phyloP scores from a whole-genome alignment of 2,113 vertebrate genomes.

The Pseudorhombus dupliciocellatus region DNA sequence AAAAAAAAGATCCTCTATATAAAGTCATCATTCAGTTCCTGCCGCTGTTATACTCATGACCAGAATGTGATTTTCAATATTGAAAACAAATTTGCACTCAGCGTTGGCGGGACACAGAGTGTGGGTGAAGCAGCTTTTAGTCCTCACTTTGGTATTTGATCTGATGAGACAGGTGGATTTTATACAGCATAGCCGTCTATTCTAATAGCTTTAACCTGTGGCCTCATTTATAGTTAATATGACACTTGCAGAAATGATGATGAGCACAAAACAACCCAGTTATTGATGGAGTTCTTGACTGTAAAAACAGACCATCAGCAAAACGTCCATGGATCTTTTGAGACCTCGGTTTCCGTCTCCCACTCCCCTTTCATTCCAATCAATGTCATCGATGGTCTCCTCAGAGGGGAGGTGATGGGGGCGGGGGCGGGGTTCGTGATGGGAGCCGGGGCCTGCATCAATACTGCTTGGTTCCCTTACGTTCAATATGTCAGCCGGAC shows the following conservation, averaged over 20 bases:
- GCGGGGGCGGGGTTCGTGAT: background rate
- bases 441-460: constrained; percentile 8
- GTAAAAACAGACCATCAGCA: constrained; percentile 11
- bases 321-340: constrained; percentile 22
- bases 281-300: constrained; percentile 7
- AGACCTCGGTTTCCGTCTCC: constrained; percentile 38
- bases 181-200: background rate
- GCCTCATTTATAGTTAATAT: constrained; percentile 19
- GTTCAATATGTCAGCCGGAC: constrained; percentile 39
- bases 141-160: background rate
- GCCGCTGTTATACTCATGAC: background rate
- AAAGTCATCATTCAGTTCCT: background rate
- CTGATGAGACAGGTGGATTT: constrained; percentile 5
- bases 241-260: background rate
- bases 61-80: background rate
- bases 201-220: constrained; percentile 6
- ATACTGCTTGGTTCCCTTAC: constrained; percentile 23
- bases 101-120: background rate
- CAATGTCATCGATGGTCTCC: constrained; percentile 40
- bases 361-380: constrained; percentile 12
- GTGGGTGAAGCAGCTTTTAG: background rate
- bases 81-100: background rate
- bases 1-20: background rate
- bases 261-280: constrained; percentile 1
- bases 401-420: background rate